Evolutionary conservation across 2,888 invertebrate species (phyloP).

Genomic region (Idaea dimidiata): DNA sequence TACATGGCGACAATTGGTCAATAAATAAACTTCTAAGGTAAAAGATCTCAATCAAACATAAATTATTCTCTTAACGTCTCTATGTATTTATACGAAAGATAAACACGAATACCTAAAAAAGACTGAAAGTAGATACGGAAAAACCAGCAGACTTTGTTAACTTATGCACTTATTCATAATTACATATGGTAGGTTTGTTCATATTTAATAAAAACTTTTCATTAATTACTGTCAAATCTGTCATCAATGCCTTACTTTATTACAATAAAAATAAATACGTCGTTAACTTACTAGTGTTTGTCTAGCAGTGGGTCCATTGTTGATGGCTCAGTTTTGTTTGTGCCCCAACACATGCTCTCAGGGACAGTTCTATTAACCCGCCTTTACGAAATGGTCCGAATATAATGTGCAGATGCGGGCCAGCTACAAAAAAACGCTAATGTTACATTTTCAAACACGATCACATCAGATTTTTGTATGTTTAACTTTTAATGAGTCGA

Average conservation of each 20-base stretch:
- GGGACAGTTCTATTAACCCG: conserved; percentile 44
- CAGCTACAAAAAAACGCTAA: conserved; percentile 31
- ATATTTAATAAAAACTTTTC: conserved; percentile 2
- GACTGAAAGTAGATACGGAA: too few relatives aligned
- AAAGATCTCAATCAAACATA: background rate
- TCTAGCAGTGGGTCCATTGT: conserved; percentile 12
- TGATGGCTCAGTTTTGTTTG: conserved; percentile 40
- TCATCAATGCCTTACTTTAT: conserved; percentile 31
- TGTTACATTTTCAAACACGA: conserved; percentile 8
- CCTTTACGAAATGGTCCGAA: conserved; percentile 43
- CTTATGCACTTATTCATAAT: background rate
- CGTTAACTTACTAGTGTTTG: conserved; percentile 11
- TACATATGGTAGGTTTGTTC: background rate
- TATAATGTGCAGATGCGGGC: conserved; percentile 65
- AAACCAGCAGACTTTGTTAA: background rate
- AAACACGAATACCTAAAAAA: too few relatives aligned
- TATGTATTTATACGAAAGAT: background rate
- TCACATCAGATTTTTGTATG: background rate
- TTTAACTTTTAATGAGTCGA: background rate
- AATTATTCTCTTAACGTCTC: background rate
- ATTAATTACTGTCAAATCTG: conserved; percentile 42
- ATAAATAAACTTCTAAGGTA: background rate
- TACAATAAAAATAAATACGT: conserved; percentile 24
- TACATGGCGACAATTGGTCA: background rate
- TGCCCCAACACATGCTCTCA: conserved; percentile 55